These are phyloP conservation scores for Macrostomum lignano DNA, from an alignment of 1,140 invertebrate species.

Conservation along the genomic window DNA sequence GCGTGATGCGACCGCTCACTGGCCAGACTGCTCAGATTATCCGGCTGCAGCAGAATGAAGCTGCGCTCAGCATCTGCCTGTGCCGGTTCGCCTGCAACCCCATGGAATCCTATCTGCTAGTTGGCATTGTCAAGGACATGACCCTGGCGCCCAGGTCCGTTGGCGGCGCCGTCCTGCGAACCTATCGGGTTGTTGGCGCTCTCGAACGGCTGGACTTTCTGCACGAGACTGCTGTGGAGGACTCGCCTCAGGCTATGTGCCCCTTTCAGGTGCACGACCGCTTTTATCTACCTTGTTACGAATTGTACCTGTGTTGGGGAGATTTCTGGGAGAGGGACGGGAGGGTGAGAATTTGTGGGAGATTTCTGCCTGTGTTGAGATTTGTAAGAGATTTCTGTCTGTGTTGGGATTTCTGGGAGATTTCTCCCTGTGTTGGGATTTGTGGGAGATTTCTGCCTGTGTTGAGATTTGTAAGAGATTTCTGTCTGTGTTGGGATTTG, in stretches of 20 bases:
- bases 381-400: too few relatives aligned
- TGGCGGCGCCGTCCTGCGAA: constrained; percentile 50
- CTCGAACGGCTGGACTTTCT: constrained; percentile 55
- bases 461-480: too few relatives aligned
- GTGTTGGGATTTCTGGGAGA: too few relatives aligned
- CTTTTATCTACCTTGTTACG: too few relatives aligned
- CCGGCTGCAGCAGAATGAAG: constrained; percentile 74
- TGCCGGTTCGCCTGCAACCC: constrained; percentile 41
- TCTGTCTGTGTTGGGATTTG: too few relatives aligned
- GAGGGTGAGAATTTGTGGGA: too few relatives aligned
- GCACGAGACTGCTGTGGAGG: constrained; percentile 74
- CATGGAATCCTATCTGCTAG: constrained; percentile 44
- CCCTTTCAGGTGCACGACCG: too few relatives aligned
- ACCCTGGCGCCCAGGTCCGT: constrained; percentile 54
- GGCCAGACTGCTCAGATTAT: constrained; percentile 50
- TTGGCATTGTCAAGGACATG: constrained; percentile 65
- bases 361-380: too few relatives aligned
- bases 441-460: too few relatives aligned
- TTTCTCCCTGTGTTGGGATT: too few relatives aligned
- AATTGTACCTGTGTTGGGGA: too few relatives aligned
- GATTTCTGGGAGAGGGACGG: too few relatives aligned
- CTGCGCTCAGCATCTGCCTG: constrained; percentile 48
- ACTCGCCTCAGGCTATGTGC: constrained; percentile 34
- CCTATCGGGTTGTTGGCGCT: constrained; percentile 39
- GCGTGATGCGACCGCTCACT: constrained; percentile 59